Conservation (phyloP, 1,140 invertebrate species). For the Pteromalus puparum region DNA sequence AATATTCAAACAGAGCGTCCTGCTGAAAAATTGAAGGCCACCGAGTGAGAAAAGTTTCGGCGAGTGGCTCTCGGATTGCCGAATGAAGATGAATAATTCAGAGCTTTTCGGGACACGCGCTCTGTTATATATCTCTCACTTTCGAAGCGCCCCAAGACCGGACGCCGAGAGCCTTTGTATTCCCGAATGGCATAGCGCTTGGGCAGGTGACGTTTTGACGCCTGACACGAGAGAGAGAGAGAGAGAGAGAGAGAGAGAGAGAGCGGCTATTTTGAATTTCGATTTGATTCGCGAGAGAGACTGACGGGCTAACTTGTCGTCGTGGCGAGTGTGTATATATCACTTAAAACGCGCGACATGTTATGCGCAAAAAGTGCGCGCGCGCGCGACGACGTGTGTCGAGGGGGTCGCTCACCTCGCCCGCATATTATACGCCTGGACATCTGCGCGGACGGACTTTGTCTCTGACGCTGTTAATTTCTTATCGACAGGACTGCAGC, state of each 20-base stretch:
- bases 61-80: not conserved
- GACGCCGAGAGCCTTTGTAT: not conserved
- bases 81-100: conserved; percentile 32
- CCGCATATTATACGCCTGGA: not conserved
- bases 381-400: not conserved
- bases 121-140: not conserved
- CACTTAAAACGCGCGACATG: conserved; percentile 17
- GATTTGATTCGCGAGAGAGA: not conserved
- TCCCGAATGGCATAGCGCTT: not conserved
- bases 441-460: not conserved
- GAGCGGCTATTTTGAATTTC: conserved; percentile 22
- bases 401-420: not conserved
- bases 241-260: too few species aligned
- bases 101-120: not conserved
- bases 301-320: not conserved
- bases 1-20: not conserved
- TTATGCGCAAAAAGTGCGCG: not conserved
- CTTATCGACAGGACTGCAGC: conserved; percentile 20
- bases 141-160: not conserved
- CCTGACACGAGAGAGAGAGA: not conserved
- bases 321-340: not conserved
- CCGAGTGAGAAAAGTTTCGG: not conserved
- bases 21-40: not conserved
- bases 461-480: not conserved
- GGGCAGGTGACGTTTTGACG: conserved; percentile 15